Conservation (phyloP, 2,113 vertebrate species). For the Dissostichus mawsoni region DNA sequence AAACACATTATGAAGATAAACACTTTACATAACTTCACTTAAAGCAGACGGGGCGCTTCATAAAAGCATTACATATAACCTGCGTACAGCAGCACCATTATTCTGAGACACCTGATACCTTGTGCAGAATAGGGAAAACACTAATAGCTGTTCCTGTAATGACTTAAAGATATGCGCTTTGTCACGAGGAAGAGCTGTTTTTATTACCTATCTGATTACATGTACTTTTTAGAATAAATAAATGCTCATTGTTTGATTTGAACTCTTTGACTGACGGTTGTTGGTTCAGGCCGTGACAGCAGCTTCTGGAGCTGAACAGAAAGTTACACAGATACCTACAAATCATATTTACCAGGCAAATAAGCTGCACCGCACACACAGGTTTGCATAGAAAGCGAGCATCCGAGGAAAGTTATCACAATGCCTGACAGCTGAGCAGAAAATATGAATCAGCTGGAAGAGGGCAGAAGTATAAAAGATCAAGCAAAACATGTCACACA, state of each 20-base stretch:
- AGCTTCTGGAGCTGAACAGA: slow-evolving; percentile 1
- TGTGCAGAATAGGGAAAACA: background rate
- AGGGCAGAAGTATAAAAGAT: background rate
- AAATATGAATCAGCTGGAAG: slow-evolving; percentile 28
- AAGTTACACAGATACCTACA: background rate
- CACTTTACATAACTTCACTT: background rate
- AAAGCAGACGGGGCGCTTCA: background rate
- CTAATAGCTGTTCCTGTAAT: background rate
- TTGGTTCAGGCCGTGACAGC: background rate
- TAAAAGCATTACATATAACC: background rate
- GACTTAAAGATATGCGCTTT: background rate
- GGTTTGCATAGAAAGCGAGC: slow-evolving; percentile 61
- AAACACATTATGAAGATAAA: background rate
- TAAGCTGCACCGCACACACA: slow-evolving; percentile 6
- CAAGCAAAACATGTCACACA: background rate
- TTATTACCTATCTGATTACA: background rate
- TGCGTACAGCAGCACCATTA: background rate
- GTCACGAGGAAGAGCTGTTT: background rate
- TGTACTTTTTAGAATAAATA: no score
- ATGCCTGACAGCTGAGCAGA: slow-evolving; percentile 17
- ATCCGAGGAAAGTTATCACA: slow-evolving; percentile 27
- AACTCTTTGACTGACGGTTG: background rate
- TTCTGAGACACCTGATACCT: background rate
- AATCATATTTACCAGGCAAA: slow-evolving; percentile 65
- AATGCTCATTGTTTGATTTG: no score